Base-by-base conservation (phyloP, 1,140 invertebrate genomes). In the Diploscapter pachys region DNA sequence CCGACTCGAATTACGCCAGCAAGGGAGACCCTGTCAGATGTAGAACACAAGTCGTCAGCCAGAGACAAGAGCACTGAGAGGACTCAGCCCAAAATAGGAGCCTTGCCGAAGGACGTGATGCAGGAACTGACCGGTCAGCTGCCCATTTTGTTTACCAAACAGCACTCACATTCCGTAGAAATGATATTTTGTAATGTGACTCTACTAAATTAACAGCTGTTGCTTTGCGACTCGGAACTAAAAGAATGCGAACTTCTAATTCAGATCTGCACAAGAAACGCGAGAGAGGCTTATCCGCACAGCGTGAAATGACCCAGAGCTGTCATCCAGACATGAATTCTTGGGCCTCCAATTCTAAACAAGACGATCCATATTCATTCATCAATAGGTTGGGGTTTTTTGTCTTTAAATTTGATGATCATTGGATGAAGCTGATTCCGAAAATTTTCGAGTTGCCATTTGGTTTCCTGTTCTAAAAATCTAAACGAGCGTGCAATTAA, bases 261-360 rank as follows among this genome's bases (percentile, higher is more conserved):
- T 31, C 31, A 31, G 31, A 31, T 31, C 31, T 31, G 31, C 31
- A 31, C 31, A 31, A 31, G 31, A 31, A 31, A 31, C 31, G 31
- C 31, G 31, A 31, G 31, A 61, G 73, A 74, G 73, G 64, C 4
- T 55, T 67, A 11, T 74, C 73, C 5, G 73, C 63, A 6, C 64
- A 74, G 49, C 64, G 73, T 11, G 73, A 74, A 69, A 57, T 74
- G 64, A 74, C 73, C 5, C 73, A 74, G 5, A 74, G 73, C 31
- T 74, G 73, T 63, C 73, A 74, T 69, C 73, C 73, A 56, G 73
- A 74, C 59, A 74, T 74, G 73, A 51, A 56, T 6, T 31, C 31
- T 31, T 31, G 31, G 31, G 31, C 31, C 31, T 31, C 31, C 31
- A 31, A 31, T 31, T 31, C 31, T 31, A 31, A 31, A 31, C 31